Evolutionary conservation across 92 coral and sea anemone genomes (phyloP).

Genomic region (Hydrozoanthus gracilis): DNA sequence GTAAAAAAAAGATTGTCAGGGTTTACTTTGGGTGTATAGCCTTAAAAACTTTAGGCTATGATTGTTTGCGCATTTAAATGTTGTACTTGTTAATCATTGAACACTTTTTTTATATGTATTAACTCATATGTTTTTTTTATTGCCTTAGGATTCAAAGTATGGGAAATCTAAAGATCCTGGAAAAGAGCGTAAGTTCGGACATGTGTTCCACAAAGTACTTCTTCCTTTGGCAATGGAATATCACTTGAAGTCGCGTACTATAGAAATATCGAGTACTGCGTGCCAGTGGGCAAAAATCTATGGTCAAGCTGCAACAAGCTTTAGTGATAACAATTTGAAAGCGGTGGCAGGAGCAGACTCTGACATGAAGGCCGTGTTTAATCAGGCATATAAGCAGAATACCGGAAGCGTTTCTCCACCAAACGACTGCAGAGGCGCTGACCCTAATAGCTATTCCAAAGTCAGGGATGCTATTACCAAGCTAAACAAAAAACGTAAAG

Average conservation of each 20-base stretch:
- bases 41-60: too few relatives aligned
- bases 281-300: constrained; percentile 27
- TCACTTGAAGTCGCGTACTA: constrained; percentile 52
- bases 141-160: background rate
- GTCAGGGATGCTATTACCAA: background rate
- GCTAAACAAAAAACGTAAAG: constrained; percentile 43
- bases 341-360: constrained; percentile 32
- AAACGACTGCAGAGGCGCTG: background rate
- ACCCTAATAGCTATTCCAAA: background rate
- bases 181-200: constrained; percentile 57
- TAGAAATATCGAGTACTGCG: constrained; percentile 46
- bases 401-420: background rate
- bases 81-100: too few relatives aligned
- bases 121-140: background rate
- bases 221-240: constrained; percentile 69
- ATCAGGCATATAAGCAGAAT: background rate
- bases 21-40: too few relatives aligned
- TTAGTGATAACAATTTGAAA: background rate
- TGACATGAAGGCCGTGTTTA: constrained; percentile 24
- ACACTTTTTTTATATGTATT: too few relatives aligned
- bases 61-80: too few relatives aligned
- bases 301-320: background rate
- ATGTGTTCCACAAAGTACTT: constrained; percentile 42
- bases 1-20: too few relatives aligned
- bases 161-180: constrained; percentile 9